These are phyloP conservation scores for Molossus alvarezi DNA, from an alignment of 2,797 vertebrate species.

Conservation along the genomic window DNA sequence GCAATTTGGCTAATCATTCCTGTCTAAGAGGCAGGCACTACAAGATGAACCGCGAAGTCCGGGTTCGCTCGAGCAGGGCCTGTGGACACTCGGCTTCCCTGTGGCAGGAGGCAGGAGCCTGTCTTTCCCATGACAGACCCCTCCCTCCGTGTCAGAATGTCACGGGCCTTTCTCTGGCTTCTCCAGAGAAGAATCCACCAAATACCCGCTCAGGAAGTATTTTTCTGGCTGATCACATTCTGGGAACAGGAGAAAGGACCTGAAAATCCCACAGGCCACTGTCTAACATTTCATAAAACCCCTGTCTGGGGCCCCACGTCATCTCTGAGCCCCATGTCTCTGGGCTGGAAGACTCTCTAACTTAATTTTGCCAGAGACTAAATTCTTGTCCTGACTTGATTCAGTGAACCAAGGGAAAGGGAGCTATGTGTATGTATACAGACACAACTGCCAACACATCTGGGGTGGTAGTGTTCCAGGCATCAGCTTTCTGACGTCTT, in stretches of 20 bases:
- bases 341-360: background rate
- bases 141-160: background rate
- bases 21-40: background rate
- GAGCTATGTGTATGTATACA: fast-evolving
- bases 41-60: background rate
- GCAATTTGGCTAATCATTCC: background rate
- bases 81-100: background rate
- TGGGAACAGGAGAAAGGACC: background rate
- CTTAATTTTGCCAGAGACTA: conserved; percentile 21
- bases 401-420: background rate
- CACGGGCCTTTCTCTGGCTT: background rate
- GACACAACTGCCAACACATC: background rate
- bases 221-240: background rate
- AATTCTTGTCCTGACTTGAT: background rate
- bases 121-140: background rate
- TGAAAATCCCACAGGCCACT: background rate
- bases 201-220: background rate
- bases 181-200: background rate
- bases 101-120: background rate
- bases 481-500: background rate
- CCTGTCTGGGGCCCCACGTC: background rate
- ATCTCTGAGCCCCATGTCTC: background rate
- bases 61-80: background rate
- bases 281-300: background rate
- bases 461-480: background rate